These are phyloP conservation scores for Nyctibius bracteatus DNA, from an alignment of 2,113 vertebrate genomes.

Conservation along the genomic window DNA sequence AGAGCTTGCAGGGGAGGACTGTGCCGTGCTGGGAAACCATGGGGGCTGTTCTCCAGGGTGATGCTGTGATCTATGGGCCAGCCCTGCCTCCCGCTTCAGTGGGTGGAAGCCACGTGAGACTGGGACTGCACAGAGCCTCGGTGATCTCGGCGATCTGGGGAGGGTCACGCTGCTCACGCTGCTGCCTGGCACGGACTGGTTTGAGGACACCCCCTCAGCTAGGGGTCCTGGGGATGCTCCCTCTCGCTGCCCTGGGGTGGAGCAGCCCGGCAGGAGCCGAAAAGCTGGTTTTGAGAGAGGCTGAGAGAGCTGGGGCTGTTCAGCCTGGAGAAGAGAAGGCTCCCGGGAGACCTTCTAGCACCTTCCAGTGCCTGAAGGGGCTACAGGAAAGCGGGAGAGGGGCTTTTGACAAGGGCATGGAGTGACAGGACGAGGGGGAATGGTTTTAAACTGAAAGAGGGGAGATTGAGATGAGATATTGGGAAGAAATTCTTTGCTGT, in stretches of 20 bases:
- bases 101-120: background rate
- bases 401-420: too few relatives aligned
- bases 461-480: too few relatives aligned
- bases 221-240: background rate
- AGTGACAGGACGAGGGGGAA: too few relatives aligned
- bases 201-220: background rate
- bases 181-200: fast-evolving
- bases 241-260: background rate
- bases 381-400: too few relatives aligned
- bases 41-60: fast-evolving
- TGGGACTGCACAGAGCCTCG: background rate
- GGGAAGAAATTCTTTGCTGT: too few relatives aligned
- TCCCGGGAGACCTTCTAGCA: too few relatives aligned
- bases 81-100: fast-evolving
- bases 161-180: too few relatives aligned
- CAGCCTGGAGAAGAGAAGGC: too few relatives aligned
- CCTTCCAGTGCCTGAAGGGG: too few relatives aligned
- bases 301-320: too few relatives aligned
- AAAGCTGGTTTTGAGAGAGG: background rate
- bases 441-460: too few relatives aligned
- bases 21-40: background rate
- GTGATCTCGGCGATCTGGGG: background rate
- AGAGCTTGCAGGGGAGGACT: background rate
- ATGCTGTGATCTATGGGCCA: fast-evolving
- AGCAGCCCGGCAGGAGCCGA: background rate